Evolutionary conservation across 2,113 vertebrate species (phyloP), one percentile per base, ranked within the genome.

Genomic region (Glaucidium brasilianum): DNA sequence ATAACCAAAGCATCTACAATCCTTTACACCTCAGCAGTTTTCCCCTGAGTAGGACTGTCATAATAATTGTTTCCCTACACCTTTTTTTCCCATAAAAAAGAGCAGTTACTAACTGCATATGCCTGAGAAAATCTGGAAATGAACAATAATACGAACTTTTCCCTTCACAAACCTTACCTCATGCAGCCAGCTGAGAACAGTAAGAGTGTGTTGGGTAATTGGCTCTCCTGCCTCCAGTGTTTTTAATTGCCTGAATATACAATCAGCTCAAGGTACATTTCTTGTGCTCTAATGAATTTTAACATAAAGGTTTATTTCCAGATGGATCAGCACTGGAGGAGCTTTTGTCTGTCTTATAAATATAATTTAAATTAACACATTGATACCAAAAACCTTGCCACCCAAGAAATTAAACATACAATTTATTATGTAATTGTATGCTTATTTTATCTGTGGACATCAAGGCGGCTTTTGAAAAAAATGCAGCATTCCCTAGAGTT

Each of bases 241-340:
- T 97, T 94, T 96, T 94, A 96, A 96, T 95, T 93, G 91, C 80
- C 58, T 94, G 85, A 83, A 88, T 95, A 78, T 94, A 80, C 83
- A 94, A 73, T 90, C 76, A 94, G 47, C n/a, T 96, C 32, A 69
- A 93, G 74, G 78, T 92, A 73, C 86, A 67, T 94, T 96, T 93
- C 77, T 94, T 91, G 69, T 92, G 90, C 83, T 95, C 62, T 92
- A 72, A 93, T 91, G 88, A 96, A 91, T 96, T 95, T 95, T 94
- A 90, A 80, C 43, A 18, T 91, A 90, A 95, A 94, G 20, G 35
- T 89, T 95, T 91, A 68, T 92, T 97, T 95, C 85, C 86, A 92
- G 82, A 37, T 93, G 78, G 87, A 87, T 95, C 76, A 73, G 37
- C 64, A 35, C 4, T 92, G 62, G 73, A 94, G 92, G 39, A 89